Conservation (phyloP, 2,113 vertebrate genomes). For the Turdus rufiventris region DNA sequence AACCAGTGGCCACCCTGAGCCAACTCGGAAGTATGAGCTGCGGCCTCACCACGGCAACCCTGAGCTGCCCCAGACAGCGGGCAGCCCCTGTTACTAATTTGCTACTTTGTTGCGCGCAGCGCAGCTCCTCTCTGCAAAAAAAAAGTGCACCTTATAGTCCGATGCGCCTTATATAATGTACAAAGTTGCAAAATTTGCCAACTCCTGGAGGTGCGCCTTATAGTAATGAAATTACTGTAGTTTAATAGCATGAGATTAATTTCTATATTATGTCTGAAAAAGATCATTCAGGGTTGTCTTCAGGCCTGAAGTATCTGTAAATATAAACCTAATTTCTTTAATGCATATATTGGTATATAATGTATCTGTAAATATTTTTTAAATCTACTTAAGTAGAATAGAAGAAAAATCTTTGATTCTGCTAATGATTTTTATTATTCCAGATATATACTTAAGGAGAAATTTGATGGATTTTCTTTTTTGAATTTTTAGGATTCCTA, state of each 20-base stretch:
- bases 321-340: neutral
- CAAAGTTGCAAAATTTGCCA: no score
- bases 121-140: no score
- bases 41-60: no score
- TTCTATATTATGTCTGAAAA: neutral
- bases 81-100: no score
- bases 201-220: no score
- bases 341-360: neutral
- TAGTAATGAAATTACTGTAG: no score
- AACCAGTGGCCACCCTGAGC: no score
- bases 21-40: no score
- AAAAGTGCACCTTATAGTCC: no score
- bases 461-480: neutral
- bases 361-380: neutral
- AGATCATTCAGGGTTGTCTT: neutral
- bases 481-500: conserved; percentile 83
- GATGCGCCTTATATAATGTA: no score
- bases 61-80: no score
- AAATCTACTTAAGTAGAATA: neutral
- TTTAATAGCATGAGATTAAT: neutral
- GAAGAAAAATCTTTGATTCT: neutral
- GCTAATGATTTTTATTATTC: neutral
- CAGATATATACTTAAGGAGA: neutral
- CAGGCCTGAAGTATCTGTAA: neutral
- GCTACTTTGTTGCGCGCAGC: no score